Percentiles rank a stretch among this genome's conserved stretches.
These are phyloP conservation scores for Apis florea DNA, from an alignment of 1,140 invertebrate genomes.

Conservation along the genomic window DNA sequence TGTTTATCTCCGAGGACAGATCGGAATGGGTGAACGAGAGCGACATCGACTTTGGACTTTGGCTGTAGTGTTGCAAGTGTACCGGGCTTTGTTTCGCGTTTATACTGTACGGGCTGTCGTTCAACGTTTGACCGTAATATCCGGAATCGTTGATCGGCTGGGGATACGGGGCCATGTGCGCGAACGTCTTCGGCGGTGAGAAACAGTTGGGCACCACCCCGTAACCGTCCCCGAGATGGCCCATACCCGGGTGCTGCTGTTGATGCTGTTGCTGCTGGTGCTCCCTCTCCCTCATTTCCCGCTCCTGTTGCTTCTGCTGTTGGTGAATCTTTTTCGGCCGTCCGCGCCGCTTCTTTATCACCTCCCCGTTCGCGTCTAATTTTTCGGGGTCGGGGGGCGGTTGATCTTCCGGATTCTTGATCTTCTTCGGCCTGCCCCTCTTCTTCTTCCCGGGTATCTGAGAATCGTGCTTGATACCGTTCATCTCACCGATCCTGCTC, in stretches of 20 bases:
- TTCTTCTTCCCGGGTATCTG: constrained; percentile 91
- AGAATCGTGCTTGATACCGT: constrained; percentile 79
- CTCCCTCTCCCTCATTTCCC: constrained; percentile 74
- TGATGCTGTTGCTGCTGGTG: constrained; percentile 69
- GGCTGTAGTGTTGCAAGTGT: constrained; percentile 81
- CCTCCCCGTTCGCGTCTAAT: constrained; percentile 82
- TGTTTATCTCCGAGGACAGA: constrained; percentile 88
- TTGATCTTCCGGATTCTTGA: constrained; percentile 85
- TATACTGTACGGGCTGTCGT: constrained; percentile 77
- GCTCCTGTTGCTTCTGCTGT: constrained; percentile 76
- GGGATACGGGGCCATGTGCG: constrained; percentile 77
- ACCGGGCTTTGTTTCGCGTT: constrained; percentile 79
- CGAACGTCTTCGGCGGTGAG: constrained; percentile 79
- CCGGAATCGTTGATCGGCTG: constrained; percentile 72
- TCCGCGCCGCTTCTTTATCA: constrained; percentile 91
- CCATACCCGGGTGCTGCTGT: constrained; percentile 61
- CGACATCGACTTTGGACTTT: constrained; percentile 83
- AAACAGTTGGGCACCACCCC: constrained; percentile 81
- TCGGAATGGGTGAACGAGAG: constrained; percentile 87
- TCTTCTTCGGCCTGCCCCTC: constrained; percentile 92
- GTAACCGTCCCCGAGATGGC: constrained; percentile 71
- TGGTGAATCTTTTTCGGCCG: constrained; percentile 90
- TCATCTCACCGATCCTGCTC: constrained; percentile 78
- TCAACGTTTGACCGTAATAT: constrained; percentile 74
- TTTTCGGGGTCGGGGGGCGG: constrained; percentile 82